Evolutionary conservation across 2,888 invertebrate species (phyloP).

Genomic region (Chalcis sispes): DNA sequence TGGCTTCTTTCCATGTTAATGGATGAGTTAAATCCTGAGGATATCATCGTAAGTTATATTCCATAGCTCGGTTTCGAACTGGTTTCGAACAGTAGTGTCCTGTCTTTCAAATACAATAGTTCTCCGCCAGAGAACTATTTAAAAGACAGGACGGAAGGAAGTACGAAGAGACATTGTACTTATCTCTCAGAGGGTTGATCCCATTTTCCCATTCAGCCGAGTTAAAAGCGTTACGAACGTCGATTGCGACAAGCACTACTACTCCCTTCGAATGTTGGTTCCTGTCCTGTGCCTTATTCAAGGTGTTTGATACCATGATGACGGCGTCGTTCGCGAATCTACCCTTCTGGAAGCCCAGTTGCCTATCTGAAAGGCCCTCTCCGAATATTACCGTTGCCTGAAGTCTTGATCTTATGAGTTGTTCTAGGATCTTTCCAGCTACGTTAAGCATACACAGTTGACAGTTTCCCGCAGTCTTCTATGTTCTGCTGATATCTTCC

Average conservation of each 20-base stretch:
- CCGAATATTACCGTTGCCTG: neutral
- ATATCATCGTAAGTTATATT: too few species aligned
- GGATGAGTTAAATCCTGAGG: too few species aligned
- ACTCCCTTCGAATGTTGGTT: neutral
- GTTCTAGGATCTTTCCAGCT: too few species aligned
- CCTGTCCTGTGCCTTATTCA: neutral
- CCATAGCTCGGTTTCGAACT: too few species aligned
- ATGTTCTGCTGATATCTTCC: neutral
- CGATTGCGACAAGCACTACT: neutral
- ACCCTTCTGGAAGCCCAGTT: too few species aligned
- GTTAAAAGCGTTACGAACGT: neutral
- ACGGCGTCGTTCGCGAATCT: neutral
- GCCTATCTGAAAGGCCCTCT: neutral
- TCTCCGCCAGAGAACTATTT: too few species aligned
- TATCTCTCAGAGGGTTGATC: neutral
- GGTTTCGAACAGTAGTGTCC: too few species aligned
- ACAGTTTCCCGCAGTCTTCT: neutral
- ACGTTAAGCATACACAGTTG: too few species aligned
- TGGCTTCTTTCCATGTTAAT: too few species aligned
- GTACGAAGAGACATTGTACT: neutral
- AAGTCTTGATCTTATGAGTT: too few species aligned
- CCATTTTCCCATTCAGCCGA: neutral
- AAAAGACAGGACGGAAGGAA: too few species aligned
- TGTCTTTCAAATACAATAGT: too few species aligned
- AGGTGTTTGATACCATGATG: neutral